Percentiles rank a stretch among this genome's conserved stretches.
These are phyloP conservation scores for Sialis fuliginosa DNA, from an alignment of 2,888 invertebrate species.

Conservation along the genomic window DNA sequence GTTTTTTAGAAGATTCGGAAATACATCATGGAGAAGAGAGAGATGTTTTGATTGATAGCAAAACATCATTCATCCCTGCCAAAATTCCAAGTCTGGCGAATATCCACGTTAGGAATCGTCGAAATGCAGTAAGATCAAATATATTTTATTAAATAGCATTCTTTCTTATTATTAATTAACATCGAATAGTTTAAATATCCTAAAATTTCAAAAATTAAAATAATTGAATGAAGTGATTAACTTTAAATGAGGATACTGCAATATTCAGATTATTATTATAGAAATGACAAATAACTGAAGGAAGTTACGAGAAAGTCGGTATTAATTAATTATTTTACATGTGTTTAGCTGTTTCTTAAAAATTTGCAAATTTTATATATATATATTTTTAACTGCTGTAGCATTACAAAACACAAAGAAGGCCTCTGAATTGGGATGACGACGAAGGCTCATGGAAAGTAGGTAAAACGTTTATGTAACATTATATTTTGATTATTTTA, in stretches of 20 bases:
- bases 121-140: no score
- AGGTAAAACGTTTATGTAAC: neutral
- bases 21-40: conserved; percentile 33
- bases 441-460: conserved; percentile 3
- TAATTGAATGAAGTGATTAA: neutral
- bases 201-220: no score
- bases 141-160: no score
- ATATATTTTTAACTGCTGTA: no score
- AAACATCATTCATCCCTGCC: conserved; percentile 41
- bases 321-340: no score
- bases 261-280: neutral
- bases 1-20: conserved; percentile 7
- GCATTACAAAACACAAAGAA: neutral
- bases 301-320: no score
- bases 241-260: neutral
- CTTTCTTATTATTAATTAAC: no score
- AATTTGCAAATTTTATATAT: no score
- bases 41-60: conserved; percentile 39
- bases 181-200: neutral
- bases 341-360: no score
- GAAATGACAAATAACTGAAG: no score
- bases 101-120: no score
- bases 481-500: neutral
- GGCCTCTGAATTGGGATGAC: neutral
- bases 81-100: neutral